Conservation (phyloP, 2,888 invertebrate genomes). For the Pasiphila rectangulata region DNA sequence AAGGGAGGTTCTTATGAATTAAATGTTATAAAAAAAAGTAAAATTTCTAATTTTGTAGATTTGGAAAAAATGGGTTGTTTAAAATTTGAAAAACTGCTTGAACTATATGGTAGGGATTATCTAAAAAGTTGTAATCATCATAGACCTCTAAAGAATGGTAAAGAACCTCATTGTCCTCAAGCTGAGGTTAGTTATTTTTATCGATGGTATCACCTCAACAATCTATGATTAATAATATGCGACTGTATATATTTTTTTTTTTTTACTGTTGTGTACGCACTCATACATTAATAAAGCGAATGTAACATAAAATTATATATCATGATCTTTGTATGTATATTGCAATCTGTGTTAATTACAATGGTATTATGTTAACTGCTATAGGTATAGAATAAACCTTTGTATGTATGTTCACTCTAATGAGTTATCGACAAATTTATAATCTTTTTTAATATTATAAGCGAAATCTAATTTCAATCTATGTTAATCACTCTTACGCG, state of each 20-base stretch:
- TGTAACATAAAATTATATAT: not conserved
- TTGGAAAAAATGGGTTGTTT: not conserved
- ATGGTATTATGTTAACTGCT: too few relatives aligned
- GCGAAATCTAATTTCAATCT: not conserved
- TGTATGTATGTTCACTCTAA: too few relatives aligned
- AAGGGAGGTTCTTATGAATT: not conserved
- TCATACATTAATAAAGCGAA: not conserved
- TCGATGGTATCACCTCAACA: not conserved
- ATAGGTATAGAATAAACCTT: too few relatives aligned
- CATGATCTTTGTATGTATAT: not conserved
- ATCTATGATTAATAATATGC: not conserved
- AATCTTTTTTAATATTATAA: not conserved
- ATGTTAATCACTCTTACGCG: not conserved
- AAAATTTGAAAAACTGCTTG: not conserved
- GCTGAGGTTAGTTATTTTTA: not conserved
- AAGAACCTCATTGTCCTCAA: not conserved
- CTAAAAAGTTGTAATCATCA: not conserved
- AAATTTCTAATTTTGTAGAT: not conserved
- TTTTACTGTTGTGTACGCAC: too few relatives aligned
- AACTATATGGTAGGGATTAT: not conserved
- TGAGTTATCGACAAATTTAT: too few relatives aligned
- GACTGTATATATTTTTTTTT: not conserved
- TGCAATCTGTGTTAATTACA: not conserved
- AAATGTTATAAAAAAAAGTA: not conserved
- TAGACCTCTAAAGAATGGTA: not conserved